Conservation (phyloP, 2,797 vertebrate genomes). For the Sebastes goodei region DNA sequence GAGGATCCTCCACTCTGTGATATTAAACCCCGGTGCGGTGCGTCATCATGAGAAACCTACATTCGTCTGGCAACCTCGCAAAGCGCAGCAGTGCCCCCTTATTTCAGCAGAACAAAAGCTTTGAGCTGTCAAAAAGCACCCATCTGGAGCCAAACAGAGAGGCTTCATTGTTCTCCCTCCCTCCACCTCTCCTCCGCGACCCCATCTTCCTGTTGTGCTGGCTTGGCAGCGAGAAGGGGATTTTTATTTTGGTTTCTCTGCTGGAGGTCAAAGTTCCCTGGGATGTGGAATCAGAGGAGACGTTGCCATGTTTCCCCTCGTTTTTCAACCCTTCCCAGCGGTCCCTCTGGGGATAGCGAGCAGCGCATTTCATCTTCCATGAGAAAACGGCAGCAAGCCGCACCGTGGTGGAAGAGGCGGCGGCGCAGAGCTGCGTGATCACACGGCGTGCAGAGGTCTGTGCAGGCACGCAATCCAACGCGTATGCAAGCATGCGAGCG, state of each 20-base stretch:
- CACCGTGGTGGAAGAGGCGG: not conserved
- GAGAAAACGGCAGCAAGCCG: constrained; percentile 59
- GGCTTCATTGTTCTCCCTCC: constrained; percentile 66
- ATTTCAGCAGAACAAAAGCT: constrained; percentile 61
- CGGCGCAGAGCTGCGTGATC: constrained; percentile 2
- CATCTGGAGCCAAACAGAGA: constrained; percentile 67
- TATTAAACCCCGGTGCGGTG: constrained; percentile 23
- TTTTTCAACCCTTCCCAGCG: constrained; percentile 59
- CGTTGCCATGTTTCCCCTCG: constrained; percentile 64
- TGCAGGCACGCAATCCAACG: constrained; percentile 17
- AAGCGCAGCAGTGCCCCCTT: constrained; percentile 45
- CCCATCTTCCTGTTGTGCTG: constrained; percentile 73
- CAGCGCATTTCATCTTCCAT: constrained; percentile 70
- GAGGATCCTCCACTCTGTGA: constrained; percentile 15
- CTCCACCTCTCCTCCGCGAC: constrained; percentile 56
- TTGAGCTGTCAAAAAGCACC: constrained; percentile 55
- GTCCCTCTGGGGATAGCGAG: constrained; percentile 45
- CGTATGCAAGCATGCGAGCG: not conserved
- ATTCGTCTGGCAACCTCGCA: constrained; percentile 58
- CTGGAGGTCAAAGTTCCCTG: constrained; percentile 74
- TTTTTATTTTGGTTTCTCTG: constrained; percentile 78
- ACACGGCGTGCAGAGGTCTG: constrained; percentile 21
- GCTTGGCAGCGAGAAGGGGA: constrained; percentile 63
- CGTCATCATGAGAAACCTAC: constrained; percentile 43
- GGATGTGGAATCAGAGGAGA: constrained; percentile 75